Evolutionary conservation across 2,888 invertebrate genomes (phyloP).

Genomic region (Willowsia nigromaculata): DNA sequence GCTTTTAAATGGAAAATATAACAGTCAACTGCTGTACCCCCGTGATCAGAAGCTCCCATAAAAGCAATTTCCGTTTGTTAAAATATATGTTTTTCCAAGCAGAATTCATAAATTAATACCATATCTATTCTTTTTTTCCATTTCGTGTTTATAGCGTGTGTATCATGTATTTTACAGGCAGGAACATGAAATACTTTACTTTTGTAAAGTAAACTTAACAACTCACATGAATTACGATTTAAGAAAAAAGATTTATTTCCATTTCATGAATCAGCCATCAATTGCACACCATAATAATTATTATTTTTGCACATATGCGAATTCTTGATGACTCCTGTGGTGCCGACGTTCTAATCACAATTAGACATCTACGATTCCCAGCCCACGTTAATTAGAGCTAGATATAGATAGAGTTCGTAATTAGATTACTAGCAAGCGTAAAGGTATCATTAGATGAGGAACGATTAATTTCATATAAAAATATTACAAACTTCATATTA

Average conservation of each 20-base stretch:
- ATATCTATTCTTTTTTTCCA: constrained; percentile 14
- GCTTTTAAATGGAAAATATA: no score
- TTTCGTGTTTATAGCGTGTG: background rate
- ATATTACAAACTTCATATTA: constrained; percentile 58
- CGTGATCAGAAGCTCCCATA: constrained; percentile 57
- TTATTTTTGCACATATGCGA: constrained; percentile 71
- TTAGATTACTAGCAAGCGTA: constrained; percentile 66
- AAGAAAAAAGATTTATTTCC: constrained; percentile 58
- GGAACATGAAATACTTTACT: background rate
- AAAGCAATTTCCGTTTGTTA: constrained; percentile 60
- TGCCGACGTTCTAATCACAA: constrained; percentile 68
- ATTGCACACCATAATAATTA: constrained; percentile 67
- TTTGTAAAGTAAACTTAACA: background rate
- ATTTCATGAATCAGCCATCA: constrained; percentile 65
- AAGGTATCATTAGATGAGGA: constrained; percentile 70
- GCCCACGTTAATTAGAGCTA: constrained; percentile 68
- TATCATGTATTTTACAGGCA: background rate
- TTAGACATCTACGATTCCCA: constrained; percentile 68
- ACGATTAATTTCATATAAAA: constrained; percentile 70
- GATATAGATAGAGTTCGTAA: constrained; percentile 65
- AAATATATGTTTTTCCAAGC: background rate
- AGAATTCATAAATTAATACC: constrained; percentile 50
- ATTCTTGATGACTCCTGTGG: constrained; percentile 71
- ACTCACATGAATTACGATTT: constrained; percentile 26
- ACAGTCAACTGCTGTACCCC: constrained; percentile 1